Percentiles rank a stretch among this genome's conserved stretches.
Evolutionary conservation across 2,113 vertebrate genomes (phyloP).

Genomic region (Eclectus roratus): DNA sequence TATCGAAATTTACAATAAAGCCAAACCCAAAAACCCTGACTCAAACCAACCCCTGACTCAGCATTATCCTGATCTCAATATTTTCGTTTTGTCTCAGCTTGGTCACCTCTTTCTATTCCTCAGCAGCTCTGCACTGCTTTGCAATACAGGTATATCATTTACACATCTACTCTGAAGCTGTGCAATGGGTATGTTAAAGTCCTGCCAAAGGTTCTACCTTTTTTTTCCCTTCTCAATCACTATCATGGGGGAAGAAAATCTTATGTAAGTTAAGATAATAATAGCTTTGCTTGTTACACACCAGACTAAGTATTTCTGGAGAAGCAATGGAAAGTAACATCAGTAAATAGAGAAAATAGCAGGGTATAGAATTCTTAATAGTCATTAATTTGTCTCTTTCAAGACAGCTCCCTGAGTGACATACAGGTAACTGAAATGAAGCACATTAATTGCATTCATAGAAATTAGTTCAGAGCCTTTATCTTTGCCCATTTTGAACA

Average conservation of each 20-base stretch:
- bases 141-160: neutral
- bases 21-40: neutral
- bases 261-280: slow-evolving; percentile 49
- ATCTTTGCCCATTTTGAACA: neutral
- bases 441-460: neutral
- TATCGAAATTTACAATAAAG: neutral
- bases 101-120: neutral
- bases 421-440: neutral
- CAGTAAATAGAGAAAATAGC: slow-evolving; percentile 50
- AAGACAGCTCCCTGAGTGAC: slow-evolving; percentile 29
- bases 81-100: neutral
- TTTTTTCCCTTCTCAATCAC: neutral
- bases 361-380: slow-evolving; percentile 34
- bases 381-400: slow-evolving; percentile 47
- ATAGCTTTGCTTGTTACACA: slow-evolving; percentile 29
- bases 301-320: slow-evolving; percentile 34
- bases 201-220: neutral
- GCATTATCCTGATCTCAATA: neutral
- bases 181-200: neutral
- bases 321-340: slow-evolving; percentile 9
- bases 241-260: neutral
- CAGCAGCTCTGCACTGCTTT: neutral
- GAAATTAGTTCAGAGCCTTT: neutral
- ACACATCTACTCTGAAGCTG: neutral
- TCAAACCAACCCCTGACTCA: neutral